Base-by-base conservation (phyloP, 1,140 invertebrate species). In the Dreissena polymorpha region DNA sequence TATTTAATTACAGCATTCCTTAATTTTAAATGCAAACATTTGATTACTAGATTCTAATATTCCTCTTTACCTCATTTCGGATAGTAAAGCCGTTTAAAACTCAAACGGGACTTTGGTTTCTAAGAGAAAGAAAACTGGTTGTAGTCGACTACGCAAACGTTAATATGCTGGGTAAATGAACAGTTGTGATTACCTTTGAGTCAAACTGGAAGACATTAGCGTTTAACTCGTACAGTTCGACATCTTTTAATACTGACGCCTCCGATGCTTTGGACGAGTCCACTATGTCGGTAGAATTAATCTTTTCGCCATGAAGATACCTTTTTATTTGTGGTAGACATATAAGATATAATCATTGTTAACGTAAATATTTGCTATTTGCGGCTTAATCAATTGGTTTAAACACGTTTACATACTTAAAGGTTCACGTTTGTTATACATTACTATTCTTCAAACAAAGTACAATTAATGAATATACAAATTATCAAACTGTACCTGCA, bases 201-300 rank as follows among this genome's bases (percentile, higher is more conserved):
- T 60, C 57, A 60, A 60, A 60, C 57, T 60, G 57, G 57, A 60
- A 60, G 21, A 23, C 57, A 60, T 60, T 23, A 60, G 57, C 16
- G 21, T 23, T 60, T 6, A 60, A 60, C 21, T 18, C 16, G 21
- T 60, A 23, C 57, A 60, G 57, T 23, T 60, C 57, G 16, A 60
- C 21, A 60, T 60, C 57, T 60, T 60, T 60, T 23, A 60, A 23
- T 18, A 60, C 57, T 60, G 57, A 60, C 16, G 57, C 16, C 16
- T n/a, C 57, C 21, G 57, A 60, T 60, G 57, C 57, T n/a, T 60
- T 23, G 57, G 57, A n/a, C 16, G 57, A 60, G 21, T 23, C 16
- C 16, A 60, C 57, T n/a, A 60, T 60, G 21, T 60, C 57, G 16
- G 57, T 60, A n/a, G 57, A 18, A 23, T 60, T 60, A 60, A 60